Percentiles rank a stretch among this genome's conserved stretches.
These are phyloP conservation scores for Corvus cornix DNA, from an alignment of 2,113 vertebrate species.

Conservation along the genomic window DNA sequence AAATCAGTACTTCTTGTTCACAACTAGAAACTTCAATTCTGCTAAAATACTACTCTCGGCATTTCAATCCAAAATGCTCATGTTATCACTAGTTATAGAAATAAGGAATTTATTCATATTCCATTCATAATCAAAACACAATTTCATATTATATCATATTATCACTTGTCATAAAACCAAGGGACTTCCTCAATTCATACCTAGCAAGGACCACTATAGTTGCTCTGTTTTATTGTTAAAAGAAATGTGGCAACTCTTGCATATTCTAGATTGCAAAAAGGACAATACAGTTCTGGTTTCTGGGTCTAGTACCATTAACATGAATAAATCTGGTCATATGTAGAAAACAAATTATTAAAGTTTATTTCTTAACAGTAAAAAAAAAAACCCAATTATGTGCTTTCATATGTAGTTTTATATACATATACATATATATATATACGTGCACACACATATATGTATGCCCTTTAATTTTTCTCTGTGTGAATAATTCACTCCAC, in stretches of 20 bases:
- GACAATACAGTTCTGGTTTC: background rate
- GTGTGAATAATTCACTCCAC: background rate
- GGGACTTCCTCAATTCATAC: background rate
- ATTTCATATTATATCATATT: background rate
- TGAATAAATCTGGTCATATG: background rate
- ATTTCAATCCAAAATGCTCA: background rate
- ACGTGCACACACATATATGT: background rate
- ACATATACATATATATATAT: too few species aligned
- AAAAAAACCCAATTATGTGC: background rate
- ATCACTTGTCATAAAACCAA: background rate
- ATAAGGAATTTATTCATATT: background rate
- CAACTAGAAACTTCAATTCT: background rate
- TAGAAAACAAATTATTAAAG: background rate
- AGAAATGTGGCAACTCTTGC: background rate
- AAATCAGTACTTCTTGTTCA: background rate
- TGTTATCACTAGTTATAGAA: background rate
- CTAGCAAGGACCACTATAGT: background rate
- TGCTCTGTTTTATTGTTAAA: background rate
- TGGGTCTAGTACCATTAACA: background rate
- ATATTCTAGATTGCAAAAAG: background rate
- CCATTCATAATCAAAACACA: background rate
- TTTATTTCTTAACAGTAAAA: background rate
- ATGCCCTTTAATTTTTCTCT: background rate
- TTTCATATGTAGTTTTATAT: background rate
- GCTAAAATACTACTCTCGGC: background rate